phyloP scores from a whole-genome alignment of 2,797 vertebrate species.

The Leucoraja ocellata region DNA sequence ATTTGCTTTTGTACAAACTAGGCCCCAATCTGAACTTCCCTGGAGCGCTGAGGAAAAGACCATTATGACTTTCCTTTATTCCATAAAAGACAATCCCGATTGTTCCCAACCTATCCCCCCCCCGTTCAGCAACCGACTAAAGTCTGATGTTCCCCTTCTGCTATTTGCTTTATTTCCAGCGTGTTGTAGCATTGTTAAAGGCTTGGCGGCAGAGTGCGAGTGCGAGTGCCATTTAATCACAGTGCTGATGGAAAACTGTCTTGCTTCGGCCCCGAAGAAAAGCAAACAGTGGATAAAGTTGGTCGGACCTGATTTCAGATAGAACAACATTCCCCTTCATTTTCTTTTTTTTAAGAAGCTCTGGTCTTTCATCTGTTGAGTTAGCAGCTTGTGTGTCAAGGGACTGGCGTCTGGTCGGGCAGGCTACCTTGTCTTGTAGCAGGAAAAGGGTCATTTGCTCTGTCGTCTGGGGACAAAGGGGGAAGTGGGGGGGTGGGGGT shows the following conservation, averaged over 20 bases:
- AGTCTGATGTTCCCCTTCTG: neutral
- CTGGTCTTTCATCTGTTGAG: conserved; percentile 35
- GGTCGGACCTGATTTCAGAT: conserved; percentile 33
- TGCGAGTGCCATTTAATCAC: conserved; percentile 21
- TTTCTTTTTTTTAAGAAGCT: conserved; percentile 4
- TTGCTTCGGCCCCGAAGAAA: conserved; percentile 32
- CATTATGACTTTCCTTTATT: conserved; percentile 21
- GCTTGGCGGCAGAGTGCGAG: neutral
- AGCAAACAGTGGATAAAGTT: conserved; percentile 32
- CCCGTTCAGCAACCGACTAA: neutral
- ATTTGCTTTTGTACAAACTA: conserved; percentile 50
- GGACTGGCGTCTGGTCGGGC: conserved; percentile 27
- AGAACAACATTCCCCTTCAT: conserved; percentile 35
- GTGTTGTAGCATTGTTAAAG: neutral
- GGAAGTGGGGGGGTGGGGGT: neutral
- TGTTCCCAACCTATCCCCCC: neutral
- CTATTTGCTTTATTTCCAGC: neutral
- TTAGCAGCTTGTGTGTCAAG: neutral
- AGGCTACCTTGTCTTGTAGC: conserved; percentile 27
- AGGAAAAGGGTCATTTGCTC: conserved; percentile 38
- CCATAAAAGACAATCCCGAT: neutral
- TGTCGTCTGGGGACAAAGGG: conserved; percentile 33
- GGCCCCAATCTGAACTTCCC: conserved; percentile 36
- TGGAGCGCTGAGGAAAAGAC: conserved; percentile 41
- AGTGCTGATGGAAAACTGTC: conserved; percentile 12